Base-by-base conservation (phyloP, 2,113 vertebrate species). In the Rana temporaria region DNA sequence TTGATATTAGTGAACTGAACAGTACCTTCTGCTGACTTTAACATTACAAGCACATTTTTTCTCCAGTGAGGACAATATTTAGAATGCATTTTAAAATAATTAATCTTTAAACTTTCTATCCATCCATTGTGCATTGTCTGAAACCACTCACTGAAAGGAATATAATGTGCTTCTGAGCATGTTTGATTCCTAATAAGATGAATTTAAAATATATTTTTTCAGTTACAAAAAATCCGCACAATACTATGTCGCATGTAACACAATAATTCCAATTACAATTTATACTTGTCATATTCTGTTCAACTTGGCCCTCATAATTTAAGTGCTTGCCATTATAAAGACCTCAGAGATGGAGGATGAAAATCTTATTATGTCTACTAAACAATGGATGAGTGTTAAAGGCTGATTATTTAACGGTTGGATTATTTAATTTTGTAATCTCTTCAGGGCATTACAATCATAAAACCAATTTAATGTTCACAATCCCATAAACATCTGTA, bases 401-500 rank as follows among this genome's bases (percentile, higher is more conserved):
- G 73, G 32, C 14, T 63, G 20, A 63, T 63, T 63, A 48, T 63
- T 48, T 76, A 63, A 64, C 32, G 60, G 73, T 76, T 59, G 73
- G 34, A 48, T 52, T 62, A 24, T 74, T 74, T 74, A 57, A 60
- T 74, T 20, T 74, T n/a, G 20, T 48, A 76, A 48, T 60, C 38
- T 17, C 38, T 64, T 76, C 4, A n/a, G n/a, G 73, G 34, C n/a
- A 64, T 76, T 76, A 64, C 34, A 26, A 63, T 63, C 7, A 76
- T 76, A 63, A 63, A 42, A 38, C 32, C 73, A 76, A 76, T 76
- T 76, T 62, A 24, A 48, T 76, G 59, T 60, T 38, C 60, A 53
- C 32, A 53, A 64, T 53, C 60, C 59, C 2, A 64, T 52, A 63
- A 63, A 77, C 74, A 77, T 77, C 60, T 77, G 74, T 77, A 64